Conservation (phyloP, 2,113 vertebrate species). For the Turnix velox region DNA sequence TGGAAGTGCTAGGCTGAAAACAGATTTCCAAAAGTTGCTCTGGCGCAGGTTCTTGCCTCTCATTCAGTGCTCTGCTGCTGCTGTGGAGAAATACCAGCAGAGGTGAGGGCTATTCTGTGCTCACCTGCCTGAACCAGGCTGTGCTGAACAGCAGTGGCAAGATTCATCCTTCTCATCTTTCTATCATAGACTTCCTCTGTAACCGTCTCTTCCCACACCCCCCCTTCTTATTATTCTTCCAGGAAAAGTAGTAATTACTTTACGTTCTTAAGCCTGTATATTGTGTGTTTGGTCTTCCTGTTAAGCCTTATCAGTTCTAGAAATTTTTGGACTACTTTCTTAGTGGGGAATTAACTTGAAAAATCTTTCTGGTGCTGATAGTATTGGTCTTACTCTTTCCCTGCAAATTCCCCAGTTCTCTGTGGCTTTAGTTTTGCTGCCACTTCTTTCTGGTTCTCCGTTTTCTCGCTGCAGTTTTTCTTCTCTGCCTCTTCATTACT, state of each 20-base stretch:
- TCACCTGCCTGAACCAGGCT: not conserved
- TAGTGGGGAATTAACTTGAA: not conserved
- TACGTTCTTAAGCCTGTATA: not conserved
- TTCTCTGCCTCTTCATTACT: not conserved
- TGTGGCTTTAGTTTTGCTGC: not conserved
- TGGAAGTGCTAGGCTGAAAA: not conserved
- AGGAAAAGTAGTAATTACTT: not conserved
- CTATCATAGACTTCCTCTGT: not conserved
- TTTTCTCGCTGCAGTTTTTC: not conserved
- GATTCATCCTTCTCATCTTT: fast-evolving
- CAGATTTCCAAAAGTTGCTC: not conserved
- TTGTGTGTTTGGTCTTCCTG: not conserved
- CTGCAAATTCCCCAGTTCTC: not conserved
- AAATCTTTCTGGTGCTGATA: not conserved
- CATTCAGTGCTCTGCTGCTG: not conserved
- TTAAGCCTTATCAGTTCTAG: not conserved
- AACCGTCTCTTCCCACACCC: no score
- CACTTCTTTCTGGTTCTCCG: not conserved
- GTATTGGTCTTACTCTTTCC: not conserved
- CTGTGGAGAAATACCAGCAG: not conserved
- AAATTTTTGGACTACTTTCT: not conserved
- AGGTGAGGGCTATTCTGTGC: not conserved
- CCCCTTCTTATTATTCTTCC: not conserved
- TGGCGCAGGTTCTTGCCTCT: not conserved
- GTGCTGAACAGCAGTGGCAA: not conserved